Evolutionary conservation across 1,140 invertebrate genomes (phyloP), one percentile per base, ranked within the genome.

Genomic region (Heliothis subflexa): DNA sequence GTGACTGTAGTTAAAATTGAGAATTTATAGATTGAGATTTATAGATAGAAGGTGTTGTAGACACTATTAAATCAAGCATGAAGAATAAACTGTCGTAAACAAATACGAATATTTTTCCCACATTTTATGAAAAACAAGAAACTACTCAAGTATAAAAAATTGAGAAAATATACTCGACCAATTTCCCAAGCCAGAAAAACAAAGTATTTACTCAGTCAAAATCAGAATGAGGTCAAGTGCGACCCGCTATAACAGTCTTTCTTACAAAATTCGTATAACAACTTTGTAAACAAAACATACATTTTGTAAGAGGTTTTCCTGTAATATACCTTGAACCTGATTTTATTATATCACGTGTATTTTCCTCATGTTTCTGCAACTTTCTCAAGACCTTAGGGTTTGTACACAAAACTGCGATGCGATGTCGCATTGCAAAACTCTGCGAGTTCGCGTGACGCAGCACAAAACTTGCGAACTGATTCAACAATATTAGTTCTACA

Each of bases 301-400:
- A 62, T 62, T n/a, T 62, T 62, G 28, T 21, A 18, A 55, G 9
- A 10, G 28, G 14, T 62, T 62, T 62, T 62, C 59, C 59, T 62
- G 5, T 40, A 62, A 45, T 16, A 16, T 16, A n/a, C 59, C 59
- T 62, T 40, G 59, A 62, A 62, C 59, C n/a, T 62, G 28, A 62
- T 62, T 28, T 40, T 62, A 16, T 16, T 62, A 10, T 33, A 14
- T 11, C 13, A 55, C 45, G 28, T 13, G 5, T 13, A 16, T 62
- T 62, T 62, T 62, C 59, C 33, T 45, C 13, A n/a, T 16, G n/a
- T 14, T 40, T 5, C n/a, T 13, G 59, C 13, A 62, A 62, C 14
- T 40, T 45, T 62, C 59, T 62, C 59, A 16, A 45, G 59, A 62
- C 5, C 16, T 62, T 25, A 25, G 2, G 21, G 21, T 2, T 25